Evolutionary conservation across 2,888 invertebrate genomes (phyloP).

Genomic region (Dusona sp.): DNA sequence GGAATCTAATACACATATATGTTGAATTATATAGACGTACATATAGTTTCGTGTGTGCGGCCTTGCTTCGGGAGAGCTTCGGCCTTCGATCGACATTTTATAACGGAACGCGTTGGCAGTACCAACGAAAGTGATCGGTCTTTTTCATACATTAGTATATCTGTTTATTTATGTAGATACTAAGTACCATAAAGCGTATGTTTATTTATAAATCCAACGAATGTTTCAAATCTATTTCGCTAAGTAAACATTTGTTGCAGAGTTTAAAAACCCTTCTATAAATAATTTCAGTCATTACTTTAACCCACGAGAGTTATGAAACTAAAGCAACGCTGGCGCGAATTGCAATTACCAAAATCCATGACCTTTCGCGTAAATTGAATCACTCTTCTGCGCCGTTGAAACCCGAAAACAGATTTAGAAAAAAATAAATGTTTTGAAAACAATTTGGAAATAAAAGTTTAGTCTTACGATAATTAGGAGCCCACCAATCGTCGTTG

Average conservation of each 20-base stretch:
- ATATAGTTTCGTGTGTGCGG: constrained; percentile 29
- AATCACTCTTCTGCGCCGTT: not conserved
- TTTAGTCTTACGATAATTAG: no score
- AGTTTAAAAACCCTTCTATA: no score
- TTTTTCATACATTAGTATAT: constrained; percentile 25
- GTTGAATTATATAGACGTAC: not conserved
- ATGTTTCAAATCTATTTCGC: not conserved
- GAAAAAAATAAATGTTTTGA: no score
- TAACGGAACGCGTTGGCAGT: constrained; percentile 53
- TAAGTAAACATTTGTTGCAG: not conserved
- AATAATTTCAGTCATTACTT: not conserved
- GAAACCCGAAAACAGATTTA: no score
- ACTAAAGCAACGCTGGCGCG: not conserved
- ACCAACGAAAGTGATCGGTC: constrained; percentile 52
- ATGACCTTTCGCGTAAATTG: not conserved
- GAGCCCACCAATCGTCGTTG: no score
- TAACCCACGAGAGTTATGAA: not conserved
- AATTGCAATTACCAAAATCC: no score
- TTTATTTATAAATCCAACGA: constrained; percentile 4
- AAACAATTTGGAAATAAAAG: not conserved
- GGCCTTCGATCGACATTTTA: constrained; percentile 54
- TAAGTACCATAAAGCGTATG: not conserved
- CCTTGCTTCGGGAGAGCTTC: constrained; percentile 58
- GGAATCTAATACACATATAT: constrained; percentile 3
- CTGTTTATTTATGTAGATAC: not conserved